Evolutionary conservation across 1,140 invertebrate genomes (phyloP).

Genomic region (Dermatophagoides farinae): DNA sequence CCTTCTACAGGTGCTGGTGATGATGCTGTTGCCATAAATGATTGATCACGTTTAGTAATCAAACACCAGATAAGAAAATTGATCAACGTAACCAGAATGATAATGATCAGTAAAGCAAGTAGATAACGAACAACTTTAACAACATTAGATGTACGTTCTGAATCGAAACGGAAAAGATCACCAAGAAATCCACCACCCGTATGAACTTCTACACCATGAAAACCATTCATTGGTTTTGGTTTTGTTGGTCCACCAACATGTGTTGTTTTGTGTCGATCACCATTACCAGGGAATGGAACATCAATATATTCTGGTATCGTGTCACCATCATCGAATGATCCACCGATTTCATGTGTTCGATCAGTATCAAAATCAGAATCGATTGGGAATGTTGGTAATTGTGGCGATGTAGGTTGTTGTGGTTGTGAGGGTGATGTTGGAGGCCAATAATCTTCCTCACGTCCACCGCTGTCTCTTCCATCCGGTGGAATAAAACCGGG

Average conservation of each 20-base stretch:
- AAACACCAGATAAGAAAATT: slow-evolving; percentile 6
- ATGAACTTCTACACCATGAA: no score
- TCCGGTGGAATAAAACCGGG: neutral
- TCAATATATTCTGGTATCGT: slow-evolving; percentile 1
- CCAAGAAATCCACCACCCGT: neutral
- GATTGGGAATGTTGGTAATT: neutral
- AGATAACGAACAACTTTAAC: neutral
- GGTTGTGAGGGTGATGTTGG: neutral
- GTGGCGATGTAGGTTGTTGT: neutral
- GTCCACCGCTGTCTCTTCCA: no score
- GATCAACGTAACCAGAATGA: slow-evolving; percentile 2
- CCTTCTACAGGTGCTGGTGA: neutral
- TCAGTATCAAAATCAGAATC: neutral
- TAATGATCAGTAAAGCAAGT: neutral
- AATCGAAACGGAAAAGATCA: neutral
- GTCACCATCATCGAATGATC: neutral
- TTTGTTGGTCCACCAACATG: neutral
- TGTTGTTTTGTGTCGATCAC: neutral
- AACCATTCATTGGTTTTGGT: no score
- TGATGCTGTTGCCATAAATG: neutral
- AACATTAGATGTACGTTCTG: neutral
- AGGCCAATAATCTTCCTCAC: neutral
- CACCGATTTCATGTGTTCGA: no score
- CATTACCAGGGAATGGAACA: slow-evolving; percentile 1
- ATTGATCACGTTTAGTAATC: slow-evolving; percentile 3